A percentile compares a stretch with the other conserved stretches of the same genome.
These are phyloP conservation scores for Mandrillus leucophaeus DNA, from an alignment of 2,113 vertebrate species.

Conservation along the genomic window DNA sequence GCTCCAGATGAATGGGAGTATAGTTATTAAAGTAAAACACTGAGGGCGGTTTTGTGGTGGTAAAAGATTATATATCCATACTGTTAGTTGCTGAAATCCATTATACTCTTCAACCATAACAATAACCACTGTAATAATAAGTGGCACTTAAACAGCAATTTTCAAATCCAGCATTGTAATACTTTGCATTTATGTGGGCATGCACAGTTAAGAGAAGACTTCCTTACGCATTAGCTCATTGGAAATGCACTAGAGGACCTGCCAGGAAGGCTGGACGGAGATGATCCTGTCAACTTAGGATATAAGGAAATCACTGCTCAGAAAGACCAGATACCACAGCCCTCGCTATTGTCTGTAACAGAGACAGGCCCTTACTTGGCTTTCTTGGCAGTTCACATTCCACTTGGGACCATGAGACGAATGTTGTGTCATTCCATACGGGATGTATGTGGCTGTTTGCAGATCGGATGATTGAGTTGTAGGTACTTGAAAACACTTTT, in stretches of 20 bases:
- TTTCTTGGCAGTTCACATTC: background rate
- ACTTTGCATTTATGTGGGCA: background rate
- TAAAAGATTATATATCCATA: background rate
- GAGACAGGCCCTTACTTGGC: rapidly evolving
- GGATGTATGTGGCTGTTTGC: background rate
- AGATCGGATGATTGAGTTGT: background rate
- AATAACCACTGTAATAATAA: constrained; percentile 43
- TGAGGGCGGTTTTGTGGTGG: background rate
- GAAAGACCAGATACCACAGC: background rate
- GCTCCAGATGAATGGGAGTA: background rate
- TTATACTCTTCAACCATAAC: constrained; percentile 51
- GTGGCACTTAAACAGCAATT: constrained; percentile 8
- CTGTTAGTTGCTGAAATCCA: constrained; percentile 42
- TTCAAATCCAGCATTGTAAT: background rate
- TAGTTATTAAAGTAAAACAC: constrained; percentile 25
- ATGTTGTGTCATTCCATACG: background rate
- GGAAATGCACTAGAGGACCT: background rate
- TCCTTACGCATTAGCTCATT: background rate
- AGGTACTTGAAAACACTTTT: background rate
- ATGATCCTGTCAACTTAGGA: background rate
- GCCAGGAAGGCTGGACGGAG: background rate
- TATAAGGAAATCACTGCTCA: background rate
- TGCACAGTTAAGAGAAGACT: background rate
- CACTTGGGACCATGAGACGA: background rate
- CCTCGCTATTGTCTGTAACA: rapidly evolving